Evolutionary conservation across 53 echinoderm and acorn worm genomes (phyloP), one percentile per base, ranked within the genome.

Genomic region (Hippasteria phrygiana): DNA sequence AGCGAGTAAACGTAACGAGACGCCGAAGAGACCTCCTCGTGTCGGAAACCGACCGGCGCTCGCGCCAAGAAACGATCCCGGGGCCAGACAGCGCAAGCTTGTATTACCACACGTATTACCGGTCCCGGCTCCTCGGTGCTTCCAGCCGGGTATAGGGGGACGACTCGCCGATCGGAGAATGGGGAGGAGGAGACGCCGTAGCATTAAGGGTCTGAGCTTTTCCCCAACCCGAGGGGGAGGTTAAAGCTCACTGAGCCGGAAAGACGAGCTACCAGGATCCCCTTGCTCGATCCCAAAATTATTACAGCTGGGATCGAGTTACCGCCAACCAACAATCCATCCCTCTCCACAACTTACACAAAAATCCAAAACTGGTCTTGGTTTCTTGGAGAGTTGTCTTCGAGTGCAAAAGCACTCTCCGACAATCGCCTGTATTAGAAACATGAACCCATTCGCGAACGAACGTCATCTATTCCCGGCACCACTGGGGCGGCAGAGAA

Each of bases 91-190:
- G 22, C 8, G 71, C 24, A 54, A 35, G 85, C 67, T 85, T 85
- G 71, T 85, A 26, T 85, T 85, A 85, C 85, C 69, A 36, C 70
- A 48, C 54, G 85, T 65, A 85, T 85, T 85, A 85, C 51, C 85
- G 85, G 85, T 85, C 71, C 33, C 18, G 35, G 22, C 41, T 63
- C 64, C 27, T n/a, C 20, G 17, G 56, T 59, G 37, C 31, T 51
- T 51, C 17, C 67, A 34, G 34, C 11, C 33, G 54, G 17, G 4
- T 73, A 78, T 56, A 36, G 78, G 16, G 78, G 55, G 55, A 53
- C 36, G 63, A 42, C 3, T 59, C 13, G 17, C 42, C 36, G 78
- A 39, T 29, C 66, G 46, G 26, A 41, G 43, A 42, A n/a, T 65
- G 43, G 26, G 43, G 45, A 65, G 48, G 27, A 40, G 50, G 47